Base-by-base conservation (phyloP, 2,797 vertebrate species). In the Sebastes variabilis region DNA sequence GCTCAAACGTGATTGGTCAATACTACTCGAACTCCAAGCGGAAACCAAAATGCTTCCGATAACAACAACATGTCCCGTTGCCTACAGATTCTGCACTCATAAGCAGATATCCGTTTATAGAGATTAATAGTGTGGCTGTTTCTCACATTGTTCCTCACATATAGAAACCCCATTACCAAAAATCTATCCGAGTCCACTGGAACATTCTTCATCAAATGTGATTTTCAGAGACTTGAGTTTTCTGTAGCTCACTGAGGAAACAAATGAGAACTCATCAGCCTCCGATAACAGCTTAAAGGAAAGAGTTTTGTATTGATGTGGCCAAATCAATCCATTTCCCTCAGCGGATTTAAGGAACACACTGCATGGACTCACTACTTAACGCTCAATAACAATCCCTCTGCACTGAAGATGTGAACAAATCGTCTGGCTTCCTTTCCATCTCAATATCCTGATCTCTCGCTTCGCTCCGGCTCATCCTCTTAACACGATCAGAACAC, bases 321-420 rank as follows among this genome's bases (percentile, higher is more conserved):
- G 59, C 9, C 8, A 3, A 29, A 74, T 74, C 66, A 32, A 81
- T 80, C 67, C 11, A 18, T 20, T 56, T 32, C 65, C 52, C 72
- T 62, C n/a, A 24, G 58, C 1, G 16, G 69, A 49, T 32, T 67
- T n/a, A 25, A 58, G 56, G 32, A 49, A 46, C 62, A 49, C 54
- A 25, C 49, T 58, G 52, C 20, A 3, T 77, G 68, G 68, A 65
- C 77, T 55, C 7, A 10, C 30, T 20, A 25, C 64, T 76, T 68
- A 62, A 46, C 11, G 56, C 66, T 81, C 71, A 72, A 67, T 61
- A 61, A 72, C 55, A 36, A 34, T 59, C 59, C 12, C 14, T 27
- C 66, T 56, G 58, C 25, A 11, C 42, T 29, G 36, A 6, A 22
- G 4, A 54, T 1, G 61, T 25, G 34, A 65, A 64, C 79, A 56